Evolutionary conservation across 2,888 invertebrate species (phyloP), one percentile per base, ranked within the genome.

Genomic region (Ichneumoninae sp.): DNA sequence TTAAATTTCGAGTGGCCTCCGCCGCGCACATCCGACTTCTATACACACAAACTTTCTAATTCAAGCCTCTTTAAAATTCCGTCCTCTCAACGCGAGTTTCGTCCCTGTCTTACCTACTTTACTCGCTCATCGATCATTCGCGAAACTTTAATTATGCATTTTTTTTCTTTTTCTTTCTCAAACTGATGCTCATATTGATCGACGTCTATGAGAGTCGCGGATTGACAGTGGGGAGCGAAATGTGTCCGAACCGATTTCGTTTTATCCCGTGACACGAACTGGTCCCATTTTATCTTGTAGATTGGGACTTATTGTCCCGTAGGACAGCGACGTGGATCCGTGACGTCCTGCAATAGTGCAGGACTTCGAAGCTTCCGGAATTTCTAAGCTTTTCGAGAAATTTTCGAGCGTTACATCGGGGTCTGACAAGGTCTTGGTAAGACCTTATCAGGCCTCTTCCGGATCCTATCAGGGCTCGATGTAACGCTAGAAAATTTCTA

Each of bases 41-140:
- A 60, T 52, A 26, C 60, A 50, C 8, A 52, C 33, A 68, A 75
- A 76, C 81, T 85, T 85, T 85, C 78, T 81, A 85, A 85, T 82
- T 75, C 40, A 19, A 71, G 65, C 40, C 33, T 78, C 65, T 57
- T 60, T 22, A 44, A 73, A 66, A 81, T 81, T 44, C 47, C 57
- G 19, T 40, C 36, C 50, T 19, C 71, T 36, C 54, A 36, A 8
- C 33, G 33, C 40, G 33, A 19, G 1, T 36, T 7, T 52, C 47
- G 30, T 69, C 36, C 30, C 30, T 50, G 44, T 70, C 50, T 3
- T 74, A 40, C n/a, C 44, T 60, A 10, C 65, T 19, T 66, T 40
- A 40, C 30, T 40, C 60, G 19, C 69, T 79, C 69, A 50, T 75
- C 40, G 40, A 79, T 79, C 82, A 54, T 76, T 50, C 40, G 68